Evolutionary conservation across 1,140 invertebrate species (phyloP).

Genomic region (Drosophila gunungcola): DNA sequence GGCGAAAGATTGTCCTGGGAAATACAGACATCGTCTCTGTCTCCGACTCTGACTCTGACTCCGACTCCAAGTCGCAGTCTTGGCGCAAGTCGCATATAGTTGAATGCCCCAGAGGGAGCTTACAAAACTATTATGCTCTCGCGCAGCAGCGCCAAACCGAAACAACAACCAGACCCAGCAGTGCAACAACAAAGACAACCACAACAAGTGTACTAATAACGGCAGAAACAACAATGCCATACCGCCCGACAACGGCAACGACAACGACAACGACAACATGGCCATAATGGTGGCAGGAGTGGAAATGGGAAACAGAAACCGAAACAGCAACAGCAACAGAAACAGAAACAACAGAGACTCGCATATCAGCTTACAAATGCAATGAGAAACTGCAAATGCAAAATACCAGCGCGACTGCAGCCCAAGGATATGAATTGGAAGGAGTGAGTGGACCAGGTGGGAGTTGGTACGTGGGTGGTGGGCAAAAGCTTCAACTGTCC

Average conservation of each 20-base stretch:
- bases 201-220: slow-evolving; percentile 73
- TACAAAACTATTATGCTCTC: slow-evolving; percentile 81
- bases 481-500: slow-evolving; percentile 54
- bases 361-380: slow-evolving; percentile 66
- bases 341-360: slow-evolving; percentile 11
- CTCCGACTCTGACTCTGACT: slow-evolving; percentile 11
- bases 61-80: slow-evolving; percentile 30
- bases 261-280: slow-evolving; percentile 6
- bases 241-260: slow-evolving; percentile 7
- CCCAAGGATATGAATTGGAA: slow-evolving; percentile 24
- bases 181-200: slow-evolving; percentile 45
- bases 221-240: slow-evolving; percentile 66
- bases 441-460: slow-evolving; percentile 4
- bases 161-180: slow-evolving; percentile 42
- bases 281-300: slow-evolving; percentile 14
- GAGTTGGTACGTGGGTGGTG: not conserved
- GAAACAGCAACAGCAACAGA: not conserved
- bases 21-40: slow-evolving; percentile 75
- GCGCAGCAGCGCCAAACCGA: slow-evolving; percentile 63
- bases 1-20: slow-evolving; percentile 79
- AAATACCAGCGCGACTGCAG: slow-evolving; percentile 64
- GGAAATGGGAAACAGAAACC: slow-evolving; percentile 3
- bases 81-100: slow-evolving; percentile 56
- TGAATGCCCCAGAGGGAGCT: slow-evolving; percentile 80
- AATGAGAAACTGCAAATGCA: slow-evolving; percentile 72